A percentile compares a stretch with the other conserved stretches of the same genome.
phyloP scores from a whole-genome alignment of 2,888 invertebrate species.

The Crossocerus cetratus region DNA sequence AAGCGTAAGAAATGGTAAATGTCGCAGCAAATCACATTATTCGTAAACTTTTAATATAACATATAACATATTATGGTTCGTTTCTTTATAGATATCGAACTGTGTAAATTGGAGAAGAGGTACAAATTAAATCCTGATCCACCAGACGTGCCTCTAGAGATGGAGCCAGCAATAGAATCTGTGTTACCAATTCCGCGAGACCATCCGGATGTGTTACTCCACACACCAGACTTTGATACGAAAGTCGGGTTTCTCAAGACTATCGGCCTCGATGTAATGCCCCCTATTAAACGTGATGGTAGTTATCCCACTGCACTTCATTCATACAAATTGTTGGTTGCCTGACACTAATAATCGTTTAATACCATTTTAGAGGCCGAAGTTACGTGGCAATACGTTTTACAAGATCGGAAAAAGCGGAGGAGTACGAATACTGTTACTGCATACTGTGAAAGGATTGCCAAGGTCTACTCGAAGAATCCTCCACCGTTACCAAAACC shows the following conservation, averaged over 20 bases:
- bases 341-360: too few relatives aligned
- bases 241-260: constrained; percentile 81
- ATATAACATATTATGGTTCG: neutral
- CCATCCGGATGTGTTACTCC: constrained; percentile 77
- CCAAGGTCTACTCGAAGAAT: constrained; percentile 69
- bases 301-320: constrained; percentile 47
- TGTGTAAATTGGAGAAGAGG: constrained; percentile 81
- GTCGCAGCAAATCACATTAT: neutral
- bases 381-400: constrained; percentile 81
- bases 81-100: constrained; percentile 78
- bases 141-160: constrained; percentile 75
- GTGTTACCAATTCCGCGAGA: constrained; percentile 78
- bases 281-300: constrained; percentile 81
- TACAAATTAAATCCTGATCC: constrained; percentile 78
- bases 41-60: neutral
- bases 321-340: neutral
- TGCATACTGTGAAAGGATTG: constrained; percentile 76
- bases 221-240: constrained; percentile 77
- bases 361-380: constrained; percentile 80
- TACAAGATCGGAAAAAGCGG: constrained; percentile 81
- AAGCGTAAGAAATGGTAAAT: constrained; percentile 81
- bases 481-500: constrained; percentile 68
- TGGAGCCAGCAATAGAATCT: constrained; percentile 73
- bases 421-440: constrained; percentile 78
- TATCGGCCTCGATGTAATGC: constrained; percentile 80